Conservation (phyloP, 2,113 vertebrate genomes). For the Haemorhous mexicanus region DNA sequence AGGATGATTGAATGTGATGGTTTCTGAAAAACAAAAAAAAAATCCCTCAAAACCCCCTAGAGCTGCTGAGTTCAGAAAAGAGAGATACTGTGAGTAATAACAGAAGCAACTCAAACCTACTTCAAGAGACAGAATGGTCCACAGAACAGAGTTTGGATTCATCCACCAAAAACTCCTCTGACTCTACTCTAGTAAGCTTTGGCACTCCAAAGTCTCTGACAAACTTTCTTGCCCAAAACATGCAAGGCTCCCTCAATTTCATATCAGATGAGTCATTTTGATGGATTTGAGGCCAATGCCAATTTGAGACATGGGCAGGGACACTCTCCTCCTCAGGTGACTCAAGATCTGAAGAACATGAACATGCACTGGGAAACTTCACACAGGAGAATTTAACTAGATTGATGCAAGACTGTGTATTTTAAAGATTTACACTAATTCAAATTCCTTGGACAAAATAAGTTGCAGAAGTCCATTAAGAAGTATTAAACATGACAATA, state of each 20-base stretch:
- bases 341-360: background rate
- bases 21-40: background rate
- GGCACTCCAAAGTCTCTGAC: background rate
- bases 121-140: background rate
- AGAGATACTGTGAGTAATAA: background rate
- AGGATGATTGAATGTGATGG: background rate
- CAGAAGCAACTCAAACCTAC: background rate
- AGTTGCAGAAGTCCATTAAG: background rate
- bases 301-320: background rate
- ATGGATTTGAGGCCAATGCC: background rate
- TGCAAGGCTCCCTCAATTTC: background rate
- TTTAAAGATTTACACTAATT: background rate
- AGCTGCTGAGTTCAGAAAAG: background rate
- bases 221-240: background rate
- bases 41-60: fast-evolving
- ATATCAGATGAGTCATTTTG: background rate
- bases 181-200: background rate
- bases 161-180: background rate
- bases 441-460: background rate
- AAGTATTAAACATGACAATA: fast-evolving
- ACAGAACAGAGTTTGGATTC: background rate
- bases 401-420: background rate
- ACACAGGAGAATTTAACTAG: background rate
- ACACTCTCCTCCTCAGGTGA: background rate
- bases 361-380: fast-evolving